Percentiles rank a stretch among this genome's conserved stretches.
Conservation (phyloP, 2,113 vertebrate species). For the Ailurus styani region DNA sequence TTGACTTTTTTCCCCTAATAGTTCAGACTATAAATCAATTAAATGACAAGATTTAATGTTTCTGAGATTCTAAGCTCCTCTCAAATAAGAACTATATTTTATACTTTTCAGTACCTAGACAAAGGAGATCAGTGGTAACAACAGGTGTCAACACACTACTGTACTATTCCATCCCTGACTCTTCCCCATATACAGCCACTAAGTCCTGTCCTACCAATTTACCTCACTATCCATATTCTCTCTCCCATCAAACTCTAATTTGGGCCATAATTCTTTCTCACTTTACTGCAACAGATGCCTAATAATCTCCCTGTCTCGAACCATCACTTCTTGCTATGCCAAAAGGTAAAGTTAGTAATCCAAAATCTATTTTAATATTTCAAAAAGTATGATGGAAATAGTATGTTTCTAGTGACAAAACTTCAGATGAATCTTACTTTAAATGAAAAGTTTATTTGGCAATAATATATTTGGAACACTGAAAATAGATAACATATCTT, state of each 20-base stretch:
- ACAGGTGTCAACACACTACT: neutral
- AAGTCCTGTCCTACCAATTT: neutral
- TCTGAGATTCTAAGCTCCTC: neutral
- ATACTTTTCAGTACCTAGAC: neutral
- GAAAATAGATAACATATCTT: neutral
- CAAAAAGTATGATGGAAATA: neutral
- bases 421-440: neutral
- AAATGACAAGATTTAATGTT: neutral
- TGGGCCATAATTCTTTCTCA: neutral
- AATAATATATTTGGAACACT: neutral
- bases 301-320: neutral
- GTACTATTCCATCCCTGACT: neutral
- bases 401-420: neutral
- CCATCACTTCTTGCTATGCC: neutral
- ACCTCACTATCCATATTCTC: neutral
- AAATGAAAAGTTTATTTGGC: neutral
- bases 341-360: neutral
- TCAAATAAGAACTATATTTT: neutral
- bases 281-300: neutral
- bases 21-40: neutral
- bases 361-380: neutral
- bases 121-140: neutral
- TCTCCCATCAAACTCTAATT: neutral
- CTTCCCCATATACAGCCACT: neutral
- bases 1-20: neutral